Base-by-base conservation (phyloP, 2,888 invertebrate genomes). In the Meteorus cinctellus region DNA sequence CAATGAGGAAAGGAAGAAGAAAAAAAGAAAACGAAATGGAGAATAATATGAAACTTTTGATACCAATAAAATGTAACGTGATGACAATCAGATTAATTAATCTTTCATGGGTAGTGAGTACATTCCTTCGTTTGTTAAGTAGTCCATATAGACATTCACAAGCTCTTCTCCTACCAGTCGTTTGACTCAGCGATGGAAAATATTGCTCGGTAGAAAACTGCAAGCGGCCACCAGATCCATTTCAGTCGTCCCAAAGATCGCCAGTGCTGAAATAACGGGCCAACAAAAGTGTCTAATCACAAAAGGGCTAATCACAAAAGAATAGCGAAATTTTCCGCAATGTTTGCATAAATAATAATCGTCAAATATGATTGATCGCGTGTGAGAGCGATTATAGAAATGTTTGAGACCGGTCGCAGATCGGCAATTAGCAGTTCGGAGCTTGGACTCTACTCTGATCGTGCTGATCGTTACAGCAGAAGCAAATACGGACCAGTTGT, bases 371-470 rank as follows among this genome's bases (percentile, higher is more conserved):
- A 31, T 34, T 72, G n/a, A 71, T 65, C 62, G 60, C 29, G 36
- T 31, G 59, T 60, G n/a, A 71, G 67, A 67, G 66, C 66, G 31
- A 27, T 51, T 27, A 70, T 76, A 80, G 86, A 84, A 78, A 88
- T 88, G 86, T 84, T 84, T 72, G 85, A 86, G 73, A 85, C 85
- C 59, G 84, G 84, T 77, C 83, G 89, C 78, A 86, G 89, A 83
- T 88, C 88, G 31, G 87, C 86, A 60, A 88, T 88, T 76, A 89
- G 87, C 80, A 88, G 87, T 55, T 89, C 89, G 36, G 89, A 89
- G 80, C 86, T 89, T 78, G 89, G 89, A 74, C 84, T 89, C 41
- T 89, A 89, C 74, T 88, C 88, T 31, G 89, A 89, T 83, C 86
- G 87, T 41, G 81, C 81, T 59, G 88, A 88, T 80, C 84, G 82